Conservation (phyloP, 1,140 invertebrate genomes). For the Heliconius himera region DNA sequence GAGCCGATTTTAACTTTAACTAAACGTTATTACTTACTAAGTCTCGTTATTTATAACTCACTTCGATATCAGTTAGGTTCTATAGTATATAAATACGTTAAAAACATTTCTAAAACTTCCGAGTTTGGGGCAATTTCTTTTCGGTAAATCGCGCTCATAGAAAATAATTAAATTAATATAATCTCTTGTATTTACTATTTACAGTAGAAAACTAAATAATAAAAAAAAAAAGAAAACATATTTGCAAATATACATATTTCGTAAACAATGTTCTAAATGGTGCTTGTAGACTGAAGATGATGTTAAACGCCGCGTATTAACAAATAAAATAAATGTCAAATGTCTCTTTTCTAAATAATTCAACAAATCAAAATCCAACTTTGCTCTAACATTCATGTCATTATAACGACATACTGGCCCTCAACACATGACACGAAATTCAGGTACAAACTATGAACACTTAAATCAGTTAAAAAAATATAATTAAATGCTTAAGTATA, state of each 20-base stretch:
- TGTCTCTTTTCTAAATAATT: too few relatives aligned
- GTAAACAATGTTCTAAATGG: neutral
- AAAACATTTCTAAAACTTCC: neutral
- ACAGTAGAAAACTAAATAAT: neutral
- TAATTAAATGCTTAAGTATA: conserved; percentile 33
- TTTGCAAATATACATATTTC: too few relatives aligned
- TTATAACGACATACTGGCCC: conserved; percentile 30
- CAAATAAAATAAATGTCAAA: neutral
- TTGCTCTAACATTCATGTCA: conserved; percentile 2
- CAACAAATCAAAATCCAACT: neutral
- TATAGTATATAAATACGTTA: neutral
- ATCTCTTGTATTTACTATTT: neutral
- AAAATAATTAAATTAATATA: neutral
- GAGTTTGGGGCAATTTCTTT: conserved; percentile 4
- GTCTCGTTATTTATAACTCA: neutral
- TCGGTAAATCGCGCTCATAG: neutral
- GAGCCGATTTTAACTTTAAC: neutral
- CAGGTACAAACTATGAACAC: conserved; percentile 30
- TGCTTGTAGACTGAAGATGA: neutral
- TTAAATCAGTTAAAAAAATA: conserved; percentile 24
- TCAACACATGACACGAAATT: conserved; percentile 19
- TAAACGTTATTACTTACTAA: conserved; percentile 2
- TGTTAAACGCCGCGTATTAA: neutral
- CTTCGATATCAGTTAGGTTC: neutral
- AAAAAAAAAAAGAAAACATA: neutral